phyloP scores from a whole-genome alignment of 1,140 invertebrate genomes.

The Zaprionus inermis region DNA sequence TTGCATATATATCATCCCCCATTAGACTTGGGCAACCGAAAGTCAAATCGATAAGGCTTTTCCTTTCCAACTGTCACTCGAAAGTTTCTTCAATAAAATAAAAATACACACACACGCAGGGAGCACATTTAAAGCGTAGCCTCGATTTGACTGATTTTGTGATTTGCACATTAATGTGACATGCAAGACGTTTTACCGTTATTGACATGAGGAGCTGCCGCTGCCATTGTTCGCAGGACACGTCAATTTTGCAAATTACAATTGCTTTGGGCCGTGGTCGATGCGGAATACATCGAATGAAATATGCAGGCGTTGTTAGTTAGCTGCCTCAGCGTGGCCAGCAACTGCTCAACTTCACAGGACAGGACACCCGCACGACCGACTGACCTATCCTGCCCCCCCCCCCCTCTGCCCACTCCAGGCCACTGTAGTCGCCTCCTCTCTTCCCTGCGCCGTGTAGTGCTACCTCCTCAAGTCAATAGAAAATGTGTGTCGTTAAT shows the following conservation, averaged over 20 bases:
- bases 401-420: not conserved
- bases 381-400: not conserved
- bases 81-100: not conserved
- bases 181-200: slow-evolving; percentile 63
- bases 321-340: slow-evolving; percentile 19
- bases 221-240: slow-evolving; percentile 43
- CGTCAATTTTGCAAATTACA: slow-evolving; percentile 79
- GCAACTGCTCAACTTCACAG: slow-evolving; percentile 74
- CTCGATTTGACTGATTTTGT: slow-evolving; percentile 16
- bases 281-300: slow-evolving; percentile 65
- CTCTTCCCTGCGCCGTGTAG: slow-evolving; percentile 4
- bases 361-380: not conserved
- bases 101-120: not conserved
- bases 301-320: slow-evolving; percentile 71
- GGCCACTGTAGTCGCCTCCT: not conserved
- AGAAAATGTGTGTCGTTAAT: slow-evolving; percentile 82
- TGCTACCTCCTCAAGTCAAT: slow-evolving; percentile 63
- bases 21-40: too few species aligned
- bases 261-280: slow-evolving; percentile 65
- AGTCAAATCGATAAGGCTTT: not conserved
- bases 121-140: slow-evolving; percentile 10
- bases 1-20: too few species aligned
- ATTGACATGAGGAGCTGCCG: slow-evolving; percentile 49
- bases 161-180: slow-evolving; percentile 64
- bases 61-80: not conserved